Evolutionary conservation across 2,888 invertebrate genomes (phyloP).

Genomic region (Catotricha subobsoleta): DNA sequence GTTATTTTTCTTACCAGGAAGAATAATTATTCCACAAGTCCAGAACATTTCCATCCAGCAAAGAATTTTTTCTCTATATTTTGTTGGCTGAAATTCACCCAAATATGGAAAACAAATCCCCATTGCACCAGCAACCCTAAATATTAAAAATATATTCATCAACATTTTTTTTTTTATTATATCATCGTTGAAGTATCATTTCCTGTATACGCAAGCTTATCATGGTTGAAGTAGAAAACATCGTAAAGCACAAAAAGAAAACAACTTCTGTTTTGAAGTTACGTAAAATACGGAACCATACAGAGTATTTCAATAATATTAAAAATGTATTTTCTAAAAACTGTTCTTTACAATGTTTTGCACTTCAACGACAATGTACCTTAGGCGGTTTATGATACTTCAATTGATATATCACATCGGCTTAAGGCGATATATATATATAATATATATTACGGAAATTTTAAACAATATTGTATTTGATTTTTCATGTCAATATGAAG

Average conservation of each 20-base stretch:
- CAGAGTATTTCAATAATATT: too few relatives aligned
- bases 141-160: constrained; percentile 8
- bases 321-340: too few relatives aligned
- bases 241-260: too few relatives aligned
- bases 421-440: not conserved
- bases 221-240: too few relatives aligned
- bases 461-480: not conserved
- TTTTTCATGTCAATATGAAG: constrained; percentile 14
- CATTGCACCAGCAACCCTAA: constrained; percentile 63
- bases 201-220: too few relatives aligned
- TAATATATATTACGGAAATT: not conserved
- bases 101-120: constrained; percentile 67
- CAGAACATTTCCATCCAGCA: constrained; percentile 79
- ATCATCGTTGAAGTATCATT: not conserved
- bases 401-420: too few relatives aligned
- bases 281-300: too few relatives aligned
- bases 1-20: constrained; percentile 43
- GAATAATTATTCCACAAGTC: constrained; percentile 56
- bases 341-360: too few relatives aligned
- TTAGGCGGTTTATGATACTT: too few relatives aligned
- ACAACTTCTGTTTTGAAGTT: too few relatives aligned
- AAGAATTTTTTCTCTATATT: constrained; percentile 59
- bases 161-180: not conserved
- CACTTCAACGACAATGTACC: too few relatives aligned
- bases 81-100: constrained; percentile 64